Evolutionary conservation across 2,113 vertebrate species (phyloP).

Genomic region (Scartelaos histophorus): DNA sequence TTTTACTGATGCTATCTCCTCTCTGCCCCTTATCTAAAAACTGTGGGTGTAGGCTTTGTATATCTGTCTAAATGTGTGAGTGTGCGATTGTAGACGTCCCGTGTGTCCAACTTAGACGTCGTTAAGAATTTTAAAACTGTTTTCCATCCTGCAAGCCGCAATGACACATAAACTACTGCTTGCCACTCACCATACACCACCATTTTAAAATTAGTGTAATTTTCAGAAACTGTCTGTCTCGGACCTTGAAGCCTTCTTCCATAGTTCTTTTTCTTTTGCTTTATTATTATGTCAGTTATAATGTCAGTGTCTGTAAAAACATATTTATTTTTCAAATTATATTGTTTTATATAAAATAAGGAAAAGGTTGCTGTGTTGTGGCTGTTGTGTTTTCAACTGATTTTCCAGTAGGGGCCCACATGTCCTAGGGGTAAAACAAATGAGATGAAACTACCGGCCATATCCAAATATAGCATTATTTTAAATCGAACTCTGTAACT

Average conservation of each 20-base stretch:
- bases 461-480: background rate
- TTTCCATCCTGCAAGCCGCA: constrained; percentile 45
- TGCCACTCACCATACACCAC: constrained; percentile 43
- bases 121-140: constrained; percentile 57
- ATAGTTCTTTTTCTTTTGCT: constrained; percentile 54
- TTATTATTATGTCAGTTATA: constrained; percentile 65
- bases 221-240: constrained; percentile 55
- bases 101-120: constrained; percentile 50
- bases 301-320: constrained; percentile 76
- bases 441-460: background rate
- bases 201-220: constrained; percentile 47
- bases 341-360: constrained; percentile 81
- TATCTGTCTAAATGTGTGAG: constrained; percentile 31
- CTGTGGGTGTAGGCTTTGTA: constrained; percentile 31
- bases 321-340: constrained; percentile 84
- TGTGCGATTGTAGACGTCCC: constrained; percentile 25
- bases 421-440: constrained; percentile 6
- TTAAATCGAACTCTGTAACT: background rate
- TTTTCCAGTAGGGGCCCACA: constrained; percentile 24
- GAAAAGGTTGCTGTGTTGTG: constrained; percentile 73
- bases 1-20: constrained; percentile 52
- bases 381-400: constrained; percentile 64
- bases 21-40: constrained; percentile 35
- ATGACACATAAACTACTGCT: constrained; percentile 65
- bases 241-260: constrained; percentile 62